Evolutionary conservation across 2,113 vertebrate species (phyloP).

Genomic region (Stictonetta naevosa): DNA sequence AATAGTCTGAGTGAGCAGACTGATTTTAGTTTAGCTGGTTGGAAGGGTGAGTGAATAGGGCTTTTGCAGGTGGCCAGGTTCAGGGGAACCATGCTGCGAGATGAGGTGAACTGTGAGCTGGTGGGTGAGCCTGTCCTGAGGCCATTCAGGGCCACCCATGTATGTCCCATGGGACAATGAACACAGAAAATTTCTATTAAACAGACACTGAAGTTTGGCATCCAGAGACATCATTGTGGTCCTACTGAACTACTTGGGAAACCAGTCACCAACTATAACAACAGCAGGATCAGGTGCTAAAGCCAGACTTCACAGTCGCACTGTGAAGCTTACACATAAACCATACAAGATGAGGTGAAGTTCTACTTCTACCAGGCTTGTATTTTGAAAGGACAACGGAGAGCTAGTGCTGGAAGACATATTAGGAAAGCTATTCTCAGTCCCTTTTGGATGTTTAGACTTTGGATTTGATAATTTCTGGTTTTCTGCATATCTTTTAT

Average conservation of each 20-base stretch:
- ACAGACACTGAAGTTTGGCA: rapidly evolving
- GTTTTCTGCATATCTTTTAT: neutral
- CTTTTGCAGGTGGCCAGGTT: neutral
- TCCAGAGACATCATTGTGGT: neutral
- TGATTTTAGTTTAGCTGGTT: neutral
- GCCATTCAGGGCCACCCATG: neutral
- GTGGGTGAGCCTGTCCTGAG: neutral
- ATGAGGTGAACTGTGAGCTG: neutral
- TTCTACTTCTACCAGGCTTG: neutral
- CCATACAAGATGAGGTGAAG: neutral
- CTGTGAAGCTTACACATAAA: neutral
- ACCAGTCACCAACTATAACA: neutral
- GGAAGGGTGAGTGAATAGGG: neutral
- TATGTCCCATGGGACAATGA: neutral
- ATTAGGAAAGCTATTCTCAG: neutral
- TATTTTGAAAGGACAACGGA: neutral
- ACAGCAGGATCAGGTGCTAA: neutral
- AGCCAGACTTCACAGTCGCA: neutral
- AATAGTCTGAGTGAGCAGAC: neutral
- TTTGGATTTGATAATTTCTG: neutral
- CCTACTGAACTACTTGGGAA: neutral
- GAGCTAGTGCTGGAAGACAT: neutral
- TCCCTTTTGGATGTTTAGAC: neutral
- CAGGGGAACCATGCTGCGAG: neutral
- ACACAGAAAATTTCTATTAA: neutral